A percentile compares a stretch with the other conserved stretches of the same genome.
These are phyloP conservation scores for Ladona fulva DNA, from an alignment of 1,140 invertebrate genomes.

Conservation along the genomic window DNA sequence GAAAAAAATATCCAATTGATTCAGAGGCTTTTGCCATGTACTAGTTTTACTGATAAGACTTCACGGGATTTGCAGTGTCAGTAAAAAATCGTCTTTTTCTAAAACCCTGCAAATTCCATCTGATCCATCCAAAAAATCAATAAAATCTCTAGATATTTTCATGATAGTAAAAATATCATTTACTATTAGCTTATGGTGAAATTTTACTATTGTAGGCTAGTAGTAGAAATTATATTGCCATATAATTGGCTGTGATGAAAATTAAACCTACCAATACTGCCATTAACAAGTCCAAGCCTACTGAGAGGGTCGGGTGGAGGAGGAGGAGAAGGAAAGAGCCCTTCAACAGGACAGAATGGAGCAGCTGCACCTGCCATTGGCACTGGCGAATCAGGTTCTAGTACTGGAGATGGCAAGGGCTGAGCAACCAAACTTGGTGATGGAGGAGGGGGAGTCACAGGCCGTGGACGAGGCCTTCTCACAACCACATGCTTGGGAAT, in stretches of 20 bases:
- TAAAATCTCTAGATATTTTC: too few relatives aligned
- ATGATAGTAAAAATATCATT: not conserved
- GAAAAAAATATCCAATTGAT: too few relatives aligned
- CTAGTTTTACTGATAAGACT: too few relatives aligned
- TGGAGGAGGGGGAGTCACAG: constrained; percentile 12
- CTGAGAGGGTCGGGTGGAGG: constrained; percentile 16
- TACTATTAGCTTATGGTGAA: not conserved
- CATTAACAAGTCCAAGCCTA: not conserved
- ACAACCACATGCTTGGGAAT: constrained; percentile 62
- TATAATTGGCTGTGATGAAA: not conserved
- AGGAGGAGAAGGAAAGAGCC: constrained; percentile 19
- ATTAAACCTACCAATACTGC: constrained; percentile 10
- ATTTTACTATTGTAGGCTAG: too few relatives aligned
- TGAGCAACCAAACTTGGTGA: constrained; percentile 14
- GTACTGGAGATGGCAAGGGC: not conserved
- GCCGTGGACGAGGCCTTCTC: constrained; percentile 34
- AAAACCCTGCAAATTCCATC: too few relatives aligned
- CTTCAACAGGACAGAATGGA: constrained; percentile 13
- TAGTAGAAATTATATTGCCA: too few relatives aligned
- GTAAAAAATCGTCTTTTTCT: too few relatives aligned
- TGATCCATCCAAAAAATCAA: too few relatives aligned
- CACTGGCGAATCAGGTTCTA: not conserved
- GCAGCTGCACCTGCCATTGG: not conserved
- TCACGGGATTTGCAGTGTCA: too few relatives aligned
- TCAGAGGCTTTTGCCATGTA: too few relatives aligned